Conservation (phyloP, 2,113 vertebrate species). For the Sylvilagus bachmani region DNA sequence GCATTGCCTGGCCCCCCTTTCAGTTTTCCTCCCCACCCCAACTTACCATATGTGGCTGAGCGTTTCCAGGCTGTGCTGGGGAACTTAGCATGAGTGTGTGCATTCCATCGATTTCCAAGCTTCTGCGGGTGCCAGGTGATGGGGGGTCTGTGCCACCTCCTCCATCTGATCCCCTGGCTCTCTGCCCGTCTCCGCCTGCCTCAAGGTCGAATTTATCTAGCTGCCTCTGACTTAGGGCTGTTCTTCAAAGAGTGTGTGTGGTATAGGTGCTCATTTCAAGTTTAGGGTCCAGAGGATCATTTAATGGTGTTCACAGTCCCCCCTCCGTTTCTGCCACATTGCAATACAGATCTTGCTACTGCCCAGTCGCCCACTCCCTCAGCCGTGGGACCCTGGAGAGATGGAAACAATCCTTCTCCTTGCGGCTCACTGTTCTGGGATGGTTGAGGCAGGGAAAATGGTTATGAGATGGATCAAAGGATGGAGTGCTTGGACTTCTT, state of each 20-base stretch:
- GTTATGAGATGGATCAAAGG: background rate
- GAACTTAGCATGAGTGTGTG: constrained; percentile 13
- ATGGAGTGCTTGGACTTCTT: background rate
- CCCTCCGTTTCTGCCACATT: background rate
- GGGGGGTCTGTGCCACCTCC: background rate
- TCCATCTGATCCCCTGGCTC: background rate
- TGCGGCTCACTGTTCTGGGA: constrained; percentile 1
- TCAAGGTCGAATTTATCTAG: constrained; percentile 17
- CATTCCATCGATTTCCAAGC: constrained; percentile 53
- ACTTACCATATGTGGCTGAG: background rate
- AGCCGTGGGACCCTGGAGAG: background rate
- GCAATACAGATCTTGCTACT: background rate
- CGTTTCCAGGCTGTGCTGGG: constrained; percentile 28
- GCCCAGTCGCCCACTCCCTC: background rate
- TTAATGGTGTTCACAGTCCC: constrained; percentile 1
- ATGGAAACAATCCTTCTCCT: background rate
- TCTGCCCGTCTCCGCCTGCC: constrained; percentile 38
- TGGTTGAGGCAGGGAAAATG: background rate
- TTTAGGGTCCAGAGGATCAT: constrained; percentile 23
- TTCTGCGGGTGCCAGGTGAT: background rate
- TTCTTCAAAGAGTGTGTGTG: constrained; percentile 56
- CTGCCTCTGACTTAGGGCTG: constrained; percentile 29
- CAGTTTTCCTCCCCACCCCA: background rate
- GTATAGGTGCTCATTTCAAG: constrained; percentile 49
- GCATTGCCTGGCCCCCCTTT: background rate